Evolutionary conservation across 2,888 invertebrate genomes (phyloP), one percentile per base, ranked within the genome.

Genomic region (Cantharis rustica): DNA sequence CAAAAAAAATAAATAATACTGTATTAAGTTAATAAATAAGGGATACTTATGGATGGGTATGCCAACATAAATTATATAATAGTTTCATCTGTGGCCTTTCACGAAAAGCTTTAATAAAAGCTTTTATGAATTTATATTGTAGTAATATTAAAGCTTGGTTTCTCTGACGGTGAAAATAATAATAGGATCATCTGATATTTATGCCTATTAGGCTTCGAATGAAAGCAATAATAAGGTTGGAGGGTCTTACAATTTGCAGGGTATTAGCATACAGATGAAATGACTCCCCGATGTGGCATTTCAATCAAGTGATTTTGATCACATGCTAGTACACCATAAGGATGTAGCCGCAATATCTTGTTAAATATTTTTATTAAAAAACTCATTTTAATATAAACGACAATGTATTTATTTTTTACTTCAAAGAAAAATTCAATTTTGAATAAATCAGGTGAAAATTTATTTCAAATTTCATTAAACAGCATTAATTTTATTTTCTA

Each of bases 221-320:
- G 80, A 80, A 76, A 79, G 80, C 79, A 77, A 76, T 80, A 80
- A 79, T 79, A 78, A 75, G 78, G 75, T 70, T 72, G 70, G 75
- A 76, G 80, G 79, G 80, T 77, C 68, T 70, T 63, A 75, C 76
- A 81, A 81, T 81, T 81, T 81, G 77, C 75, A 76, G 75, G 69
- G 78, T 75, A 81, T 81, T 81, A 80, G 79, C 81, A 81, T 81
- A 81, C 80, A 81, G 79, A 81, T 81, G 81, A 79, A 79, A 81
- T 76, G 78, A 73, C 77, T 79, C 79, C 77, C 79, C 75, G 73
- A 78, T 68, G 78, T 71, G 75, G 75, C 66, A 73, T 73, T 77
- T 78, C 78, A 73, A 78, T 78, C 68, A 71, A 73, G 75, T 75
- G 78, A 78, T 78, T 77, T 73, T 78, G 78, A 78, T 78, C 78